Percentiles rank a stretch among this genome's conserved stretches.
These are phyloP conservation scores for Autographa pulchrina DNA, from an alignment of 2,888 invertebrate genomes.

Conservation along the genomic window DNA sequence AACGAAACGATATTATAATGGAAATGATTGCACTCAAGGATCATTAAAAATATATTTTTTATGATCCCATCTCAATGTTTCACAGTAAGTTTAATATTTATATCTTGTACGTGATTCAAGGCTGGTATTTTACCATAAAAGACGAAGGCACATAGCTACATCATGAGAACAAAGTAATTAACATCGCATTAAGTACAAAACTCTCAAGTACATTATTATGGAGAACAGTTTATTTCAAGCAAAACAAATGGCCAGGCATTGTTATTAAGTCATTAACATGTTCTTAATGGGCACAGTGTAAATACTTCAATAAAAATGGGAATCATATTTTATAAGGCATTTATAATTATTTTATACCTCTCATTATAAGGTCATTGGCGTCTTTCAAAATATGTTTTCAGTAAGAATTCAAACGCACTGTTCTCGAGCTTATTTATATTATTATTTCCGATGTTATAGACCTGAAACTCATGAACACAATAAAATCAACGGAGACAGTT, in stretches of 20 bases:
- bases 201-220: constrained; percentile 35
- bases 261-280: constrained; percentile 47
- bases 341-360: neutral
- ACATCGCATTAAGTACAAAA: constrained; percentile 32
- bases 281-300: constrained; percentile 24
- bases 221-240: constrained; percentile 39
- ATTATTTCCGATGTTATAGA: too few relatives aligned
- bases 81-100: constrained; percentile 18
- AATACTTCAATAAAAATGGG: constrained; percentile 20
- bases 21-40: neutral
- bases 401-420: neutral
- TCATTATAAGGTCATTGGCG: neutral
- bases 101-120: constrained; percentile 23
- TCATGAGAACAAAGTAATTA: constrained; percentile 53
- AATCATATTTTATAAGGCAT: constrained; percentile 15
- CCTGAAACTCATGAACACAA: too few relatives aligned
- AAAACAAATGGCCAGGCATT: constrained; percentile 23
- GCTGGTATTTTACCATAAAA: constrained; percentile 41
- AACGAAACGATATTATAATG: neutral
- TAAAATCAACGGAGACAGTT: too few relatives aligned
- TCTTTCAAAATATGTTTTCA: neutral
- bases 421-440: too few relatives aligned
- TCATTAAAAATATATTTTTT: neutral
- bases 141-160: constrained; percentile 11
- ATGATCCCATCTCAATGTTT: neutral